Percentiles rank a stretch among this genome's conserved stretches.
These are phyloP conservation scores for Trichomycterus rosablanca DNA, from an alignment of 2,113 vertebrate genomes.

Conservation along the genomic window DNA sequence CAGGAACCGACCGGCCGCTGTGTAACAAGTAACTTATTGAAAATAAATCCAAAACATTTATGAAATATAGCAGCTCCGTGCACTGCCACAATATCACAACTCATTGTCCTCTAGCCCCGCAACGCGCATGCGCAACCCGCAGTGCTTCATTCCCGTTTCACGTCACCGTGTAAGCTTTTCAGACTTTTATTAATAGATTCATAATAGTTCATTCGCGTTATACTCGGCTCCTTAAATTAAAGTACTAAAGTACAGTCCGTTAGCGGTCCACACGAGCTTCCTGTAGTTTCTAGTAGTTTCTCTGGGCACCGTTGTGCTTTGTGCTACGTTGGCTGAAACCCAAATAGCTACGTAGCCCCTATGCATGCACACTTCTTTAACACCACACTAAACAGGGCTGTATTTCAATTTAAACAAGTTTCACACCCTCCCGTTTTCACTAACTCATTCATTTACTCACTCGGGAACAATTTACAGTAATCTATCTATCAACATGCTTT, in stretches of 20 bases:
- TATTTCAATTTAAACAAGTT: no score
- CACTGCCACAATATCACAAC: slow-evolving; percentile 27
- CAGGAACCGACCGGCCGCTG: not conserved
- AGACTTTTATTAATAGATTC: no score
- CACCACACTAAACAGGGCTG: not conserved
- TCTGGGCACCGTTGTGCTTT: not conserved
- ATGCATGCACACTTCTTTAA: not conserved
- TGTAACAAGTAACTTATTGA: not conserved
- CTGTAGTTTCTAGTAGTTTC: not conserved
- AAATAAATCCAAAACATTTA: not conserved
- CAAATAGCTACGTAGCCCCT: not conserved
- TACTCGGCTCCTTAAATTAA: no score
- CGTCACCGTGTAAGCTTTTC: not conserved
- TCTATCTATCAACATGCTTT: no score
- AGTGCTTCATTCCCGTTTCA: not conserved
- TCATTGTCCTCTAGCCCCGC: slow-evolving; percentile 53
- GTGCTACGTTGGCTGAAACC: not conserved
- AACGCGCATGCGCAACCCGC: slow-evolving; percentile 48
- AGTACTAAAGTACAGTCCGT: no score
- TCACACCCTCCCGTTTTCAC: no score
- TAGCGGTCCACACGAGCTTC: not conserved
- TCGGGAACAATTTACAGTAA: no score
- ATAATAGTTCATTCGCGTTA: no score
- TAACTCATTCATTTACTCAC: no score
- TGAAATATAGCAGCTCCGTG: not conserved